Base-by-base conservation (phyloP, 2,797 vertebrate species). In the Dallia pectoralis region DNA sequence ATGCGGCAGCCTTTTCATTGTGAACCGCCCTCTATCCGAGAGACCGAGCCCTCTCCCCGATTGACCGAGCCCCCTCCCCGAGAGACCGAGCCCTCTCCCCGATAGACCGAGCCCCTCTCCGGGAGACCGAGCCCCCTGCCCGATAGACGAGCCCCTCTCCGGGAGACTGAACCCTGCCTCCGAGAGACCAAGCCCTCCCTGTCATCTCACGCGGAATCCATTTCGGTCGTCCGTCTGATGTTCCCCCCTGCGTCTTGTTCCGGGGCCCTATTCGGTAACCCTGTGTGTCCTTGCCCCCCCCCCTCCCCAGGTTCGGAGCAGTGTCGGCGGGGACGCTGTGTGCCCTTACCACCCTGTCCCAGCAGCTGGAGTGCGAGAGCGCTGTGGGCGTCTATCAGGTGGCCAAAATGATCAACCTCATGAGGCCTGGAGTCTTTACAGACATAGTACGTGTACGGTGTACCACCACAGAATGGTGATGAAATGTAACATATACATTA, bases 401-500 rank as follows among this genome's bases (percentile, higher is more conserved):
- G 91, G 95, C 95, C 88, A 96, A 96, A 89, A 96, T 96, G 95
- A 96, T 96, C 85, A 96, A 96, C 89, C 94, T 96, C 22, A 96
- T 96, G 95, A 91, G 95, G 85, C 95, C 95, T 76, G 95, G 95
- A 79, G 95, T 96, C 84, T 96, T 96, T 86, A 96, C 95, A 89
- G 95, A 96, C 87, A 95, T 96, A 77, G 95, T 96, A 91, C 95
- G 95, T 93, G 22, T 16, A 36, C 25, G 25, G 48, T n/a, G 22
- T 19, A 19, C 18, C 33, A 32, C 30, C n/a, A n/a, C n/a, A n/a
- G n/a, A n/a, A 65, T 18, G 16, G 29, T 29, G 49, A 33, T 56
- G 19, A 25, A 33, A 64, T 15, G 33, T 29, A 53, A 49, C 15
- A 18, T 68, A 29, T 29, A 40, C 14, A 51, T 66, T n/a, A n/a